These are phyloP conservation scores for Lepidothrix coronata DNA, from an alignment of 2,113 vertebrate genomes.

Conservation along the genomic window DNA sequence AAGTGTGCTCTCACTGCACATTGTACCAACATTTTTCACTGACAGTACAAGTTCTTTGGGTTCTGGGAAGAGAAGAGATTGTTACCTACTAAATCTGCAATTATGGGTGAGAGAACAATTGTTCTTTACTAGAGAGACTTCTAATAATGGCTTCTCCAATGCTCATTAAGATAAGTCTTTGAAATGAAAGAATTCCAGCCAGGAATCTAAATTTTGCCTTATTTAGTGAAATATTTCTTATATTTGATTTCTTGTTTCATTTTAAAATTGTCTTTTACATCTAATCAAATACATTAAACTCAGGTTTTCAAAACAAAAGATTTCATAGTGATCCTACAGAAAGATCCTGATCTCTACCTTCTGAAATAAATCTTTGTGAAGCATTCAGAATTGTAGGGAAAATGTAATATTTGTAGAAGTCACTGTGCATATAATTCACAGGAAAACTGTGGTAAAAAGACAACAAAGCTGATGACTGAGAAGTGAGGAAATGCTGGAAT, in stretches of 20 bases:
- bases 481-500: neutral
- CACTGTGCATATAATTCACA: neutral
- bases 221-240: neutral
- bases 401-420: neutral
- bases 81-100: neutral
- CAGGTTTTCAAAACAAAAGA: neutral
- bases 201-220: neutral
- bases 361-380: neutral
- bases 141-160: neutral
- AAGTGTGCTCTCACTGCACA: neutral
- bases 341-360: no score
- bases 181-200: neutral
- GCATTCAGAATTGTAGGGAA: neutral
- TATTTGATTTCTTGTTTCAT: neutral
- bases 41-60: neutral
- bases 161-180: neutral
- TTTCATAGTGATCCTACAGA: neutral
- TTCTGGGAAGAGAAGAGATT: neutral
- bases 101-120: neutral
- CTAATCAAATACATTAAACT: neutral
- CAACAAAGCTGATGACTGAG: neutral
- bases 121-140: neutral
- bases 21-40: neutral
- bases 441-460: neutral
- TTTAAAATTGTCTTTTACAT: neutral